Conservation (phyloP, 2,113 vertebrate species). For the Clupea harengus region DNA sequence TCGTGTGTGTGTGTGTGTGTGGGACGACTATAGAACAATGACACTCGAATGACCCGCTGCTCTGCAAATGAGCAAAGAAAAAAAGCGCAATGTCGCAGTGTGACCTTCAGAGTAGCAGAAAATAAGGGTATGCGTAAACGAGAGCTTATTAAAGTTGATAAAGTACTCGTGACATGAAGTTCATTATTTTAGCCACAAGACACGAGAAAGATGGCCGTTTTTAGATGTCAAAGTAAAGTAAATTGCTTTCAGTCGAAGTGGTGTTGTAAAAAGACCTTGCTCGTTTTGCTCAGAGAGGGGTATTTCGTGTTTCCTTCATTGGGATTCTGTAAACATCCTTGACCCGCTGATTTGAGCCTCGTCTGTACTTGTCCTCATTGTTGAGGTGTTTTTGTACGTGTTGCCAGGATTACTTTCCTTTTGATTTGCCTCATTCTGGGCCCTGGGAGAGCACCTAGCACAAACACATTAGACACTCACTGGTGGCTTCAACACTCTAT, state of each 20-base stretch:
- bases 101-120: too few relatives aligned
- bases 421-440: background rate
- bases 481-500: background rate
- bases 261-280: background rate
- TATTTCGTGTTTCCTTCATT: background rate
- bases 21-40: background rate
- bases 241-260: background rate
- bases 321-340: background rate
- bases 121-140: too few relatives aligned
- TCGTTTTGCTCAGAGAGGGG: background rate
- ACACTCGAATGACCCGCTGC: background rate
- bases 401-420: background rate
- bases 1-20: background rate
- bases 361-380: background rate
- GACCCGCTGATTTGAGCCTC: background rate
- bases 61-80: background rate
- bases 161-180: background rate
- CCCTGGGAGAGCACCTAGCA: constrained; percentile 1
- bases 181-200: background rate
- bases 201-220: background rate
- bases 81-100: background rate
- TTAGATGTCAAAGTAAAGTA: background rate
- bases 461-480: background rate
- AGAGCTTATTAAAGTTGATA: background rate
- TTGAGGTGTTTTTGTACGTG: background rate